These are phyloP conservation scores for Neopipo cinnamomea DNA, from an alignment of 2,113 vertebrate species.

Conservation along the genomic window DNA sequence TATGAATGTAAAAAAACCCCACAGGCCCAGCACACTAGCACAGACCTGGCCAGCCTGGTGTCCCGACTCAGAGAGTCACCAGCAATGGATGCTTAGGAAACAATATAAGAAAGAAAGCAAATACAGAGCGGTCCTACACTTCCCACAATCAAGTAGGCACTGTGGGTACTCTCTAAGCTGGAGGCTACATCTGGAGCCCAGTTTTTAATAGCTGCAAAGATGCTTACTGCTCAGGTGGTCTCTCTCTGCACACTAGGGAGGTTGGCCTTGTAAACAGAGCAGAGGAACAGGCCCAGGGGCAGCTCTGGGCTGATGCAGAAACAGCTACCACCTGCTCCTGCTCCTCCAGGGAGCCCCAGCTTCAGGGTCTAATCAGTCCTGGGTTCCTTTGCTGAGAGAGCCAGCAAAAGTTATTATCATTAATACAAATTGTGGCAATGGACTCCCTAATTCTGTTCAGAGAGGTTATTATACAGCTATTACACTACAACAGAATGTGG, in stretches of 20 bases:
- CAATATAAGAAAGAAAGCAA: neutral
- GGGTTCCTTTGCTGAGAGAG: neutral
- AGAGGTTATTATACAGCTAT: conserved; percentile 26
- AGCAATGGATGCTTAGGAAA: neutral
- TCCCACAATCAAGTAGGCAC: neutral
- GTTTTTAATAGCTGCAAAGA: neutral
- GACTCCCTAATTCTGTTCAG: conserved; percentile 19
- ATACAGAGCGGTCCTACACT: neutral
- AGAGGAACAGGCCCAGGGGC: neutral
- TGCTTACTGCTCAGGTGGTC: conserved; percentile 17
- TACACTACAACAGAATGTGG: conserved; percentile 20
- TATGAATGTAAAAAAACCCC: neutral
- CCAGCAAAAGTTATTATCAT: neutral
- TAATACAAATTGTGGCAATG: conserved; percentile 26
- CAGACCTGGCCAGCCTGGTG: neutral
- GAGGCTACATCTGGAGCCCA: conserved; percentile 5
- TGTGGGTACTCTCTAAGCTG: neutral
- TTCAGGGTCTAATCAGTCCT: neutral
- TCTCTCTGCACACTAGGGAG: neutral
- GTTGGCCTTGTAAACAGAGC: neutral
- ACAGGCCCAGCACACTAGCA: neutral
- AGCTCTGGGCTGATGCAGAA: neutral
- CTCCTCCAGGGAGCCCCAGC: neutral
- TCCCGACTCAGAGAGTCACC: neutral
- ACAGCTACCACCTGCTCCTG: neutral